Conservation (phyloP, 2,113 vertebrate species). For the Apus apus region DNA sequence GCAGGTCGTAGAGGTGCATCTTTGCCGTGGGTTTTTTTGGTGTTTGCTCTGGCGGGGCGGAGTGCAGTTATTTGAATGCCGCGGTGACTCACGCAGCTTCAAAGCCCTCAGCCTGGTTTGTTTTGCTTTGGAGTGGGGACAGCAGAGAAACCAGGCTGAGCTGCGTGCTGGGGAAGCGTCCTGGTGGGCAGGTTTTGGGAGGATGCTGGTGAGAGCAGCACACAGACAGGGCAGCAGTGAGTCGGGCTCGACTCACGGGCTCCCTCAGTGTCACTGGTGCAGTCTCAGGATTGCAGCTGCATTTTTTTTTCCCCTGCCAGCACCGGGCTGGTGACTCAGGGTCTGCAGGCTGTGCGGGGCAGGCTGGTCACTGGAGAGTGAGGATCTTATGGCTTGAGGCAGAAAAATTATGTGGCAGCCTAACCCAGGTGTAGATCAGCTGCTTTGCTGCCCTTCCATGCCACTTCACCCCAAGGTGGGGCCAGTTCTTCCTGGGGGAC, state of each 20-base stretch:
- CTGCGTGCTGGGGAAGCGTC: background rate
- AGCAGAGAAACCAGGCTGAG: background rate
- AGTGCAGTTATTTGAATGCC: background rate
- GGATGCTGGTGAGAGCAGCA: background rate
- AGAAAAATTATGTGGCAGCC: background rate
- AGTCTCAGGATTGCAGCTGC: background rate
- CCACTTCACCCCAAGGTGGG: background rate
- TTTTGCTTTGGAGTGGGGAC: background rate
- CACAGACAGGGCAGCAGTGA: background rate
- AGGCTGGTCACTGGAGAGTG: background rate
- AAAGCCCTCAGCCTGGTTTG: background rate
- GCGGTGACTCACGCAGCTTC: background rate
- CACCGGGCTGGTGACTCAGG: background rate
- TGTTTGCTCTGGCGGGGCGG: background rate
- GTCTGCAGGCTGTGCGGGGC: fast-evolving
- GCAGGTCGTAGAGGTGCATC: background rate
- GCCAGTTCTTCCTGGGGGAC: background rate
- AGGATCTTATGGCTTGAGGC: too few species aligned
- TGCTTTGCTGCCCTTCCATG: background rate
- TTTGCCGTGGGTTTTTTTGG: background rate
- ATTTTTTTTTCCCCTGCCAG: background rate
- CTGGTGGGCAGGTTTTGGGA: too few species aligned
- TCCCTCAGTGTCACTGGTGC: too few species aligned
- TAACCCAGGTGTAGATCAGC: too few species aligned
- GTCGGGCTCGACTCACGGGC: too few species aligned